Percentiles rank a stretch among this genome's conserved stretches.
Evolutionary conservation across 2,113 vertebrate species (phyloP).

Genomic region (Odontophorus gujanensis): DNA sequence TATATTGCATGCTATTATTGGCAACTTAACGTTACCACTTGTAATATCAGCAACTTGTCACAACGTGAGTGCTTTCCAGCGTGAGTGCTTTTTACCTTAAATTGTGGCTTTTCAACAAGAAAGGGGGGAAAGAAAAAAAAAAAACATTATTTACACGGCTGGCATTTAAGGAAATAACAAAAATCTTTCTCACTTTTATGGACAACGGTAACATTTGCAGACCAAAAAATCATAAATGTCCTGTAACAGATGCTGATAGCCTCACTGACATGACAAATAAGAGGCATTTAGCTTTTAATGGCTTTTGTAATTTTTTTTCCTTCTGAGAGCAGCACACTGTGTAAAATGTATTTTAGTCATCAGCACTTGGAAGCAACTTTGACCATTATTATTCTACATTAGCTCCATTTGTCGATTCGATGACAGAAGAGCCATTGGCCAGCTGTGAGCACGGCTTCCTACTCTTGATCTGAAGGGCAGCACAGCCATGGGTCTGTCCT

Average conservation of each 20-base stretch:
- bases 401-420: conserved; percentile 74
- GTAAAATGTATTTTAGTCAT: conserved; percentile 59
- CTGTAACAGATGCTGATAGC: conserved; percentile 57
- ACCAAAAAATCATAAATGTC: conserved; percentile 49
- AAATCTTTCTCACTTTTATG: conserved; percentile 24
- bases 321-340: conserved; percentile 55
- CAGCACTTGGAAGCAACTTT: conserved; percentile 58
- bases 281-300: conserved; percentile 68
- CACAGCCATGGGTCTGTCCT: conserved; percentile 36
- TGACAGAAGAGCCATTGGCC: conserved; percentile 70
- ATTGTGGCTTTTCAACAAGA: neutral
- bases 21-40: neutral
- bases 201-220: conserved; percentile 51
- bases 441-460: conserved; percentile 76
- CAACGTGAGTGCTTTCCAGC: neutral
- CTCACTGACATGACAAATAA: conserved; percentile 64
- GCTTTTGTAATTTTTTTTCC: conserved; percentile 47
- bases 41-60: neutral
- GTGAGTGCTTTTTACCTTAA: neutral
- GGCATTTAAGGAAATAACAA: conserved; percentile 59
- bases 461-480: conserved; percentile 63
- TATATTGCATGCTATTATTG: neutral
- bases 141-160: neutral
- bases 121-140: neutral
- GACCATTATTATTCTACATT: conserved; percentile 75